These are phyloP conservation scores for Poeciliopsis turrubarensis DNA, from an alignment of 2,113 vertebrate genomes.

Conservation along the genomic window DNA sequence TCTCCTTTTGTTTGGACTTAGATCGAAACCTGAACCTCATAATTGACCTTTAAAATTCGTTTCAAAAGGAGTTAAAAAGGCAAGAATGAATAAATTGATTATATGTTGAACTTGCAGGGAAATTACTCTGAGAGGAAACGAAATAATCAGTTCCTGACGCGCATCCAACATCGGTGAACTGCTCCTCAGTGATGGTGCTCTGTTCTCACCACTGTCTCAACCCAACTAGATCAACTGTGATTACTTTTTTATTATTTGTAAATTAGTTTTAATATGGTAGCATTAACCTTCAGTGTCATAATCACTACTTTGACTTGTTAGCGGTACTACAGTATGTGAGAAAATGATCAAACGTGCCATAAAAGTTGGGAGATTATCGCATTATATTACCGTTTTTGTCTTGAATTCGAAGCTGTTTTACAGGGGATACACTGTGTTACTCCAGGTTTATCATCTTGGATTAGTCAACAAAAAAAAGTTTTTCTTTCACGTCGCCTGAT, in stretches of 20 bases:
- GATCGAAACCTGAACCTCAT: background rate
- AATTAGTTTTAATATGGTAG: slow-evolving; percentile 39
- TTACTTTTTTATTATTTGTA: slow-evolving; percentile 41
- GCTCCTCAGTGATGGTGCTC: slow-evolving; percentile 60
- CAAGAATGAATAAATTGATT: no score
- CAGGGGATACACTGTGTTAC: slow-evolving; percentile 22
- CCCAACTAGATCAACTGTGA: slow-evolving; percentile 60
- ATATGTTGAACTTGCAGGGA: background rate
- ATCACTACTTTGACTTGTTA: slow-evolving; percentile 25
- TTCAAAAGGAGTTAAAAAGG: no score
- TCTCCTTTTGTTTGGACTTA: no score
- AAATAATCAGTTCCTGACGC: background rate
- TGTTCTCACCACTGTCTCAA: slow-evolving; percentile 45
- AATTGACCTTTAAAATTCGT: no score
- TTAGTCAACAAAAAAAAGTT: slow-evolving; percentile 4
- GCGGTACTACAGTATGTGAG: slow-evolving; percentile 14
- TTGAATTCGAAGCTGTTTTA: background rate
- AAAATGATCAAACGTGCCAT: slow-evolving; percentile 59
- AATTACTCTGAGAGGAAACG: background rate
- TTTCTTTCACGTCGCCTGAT: slow-evolving; percentile 19
- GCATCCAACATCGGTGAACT: slow-evolving; percentile 5
- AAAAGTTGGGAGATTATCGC: slow-evolving; percentile 42
- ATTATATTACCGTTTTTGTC: slow-evolving; percentile 5
- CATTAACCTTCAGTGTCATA: slow-evolving; percentile 35
- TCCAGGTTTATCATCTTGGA: slow-evolving; percentile 18